Evolutionary conservation across 2,888 invertebrate species (phyloP).

Genomic region (Taphrorychus bicolor): DNA sequence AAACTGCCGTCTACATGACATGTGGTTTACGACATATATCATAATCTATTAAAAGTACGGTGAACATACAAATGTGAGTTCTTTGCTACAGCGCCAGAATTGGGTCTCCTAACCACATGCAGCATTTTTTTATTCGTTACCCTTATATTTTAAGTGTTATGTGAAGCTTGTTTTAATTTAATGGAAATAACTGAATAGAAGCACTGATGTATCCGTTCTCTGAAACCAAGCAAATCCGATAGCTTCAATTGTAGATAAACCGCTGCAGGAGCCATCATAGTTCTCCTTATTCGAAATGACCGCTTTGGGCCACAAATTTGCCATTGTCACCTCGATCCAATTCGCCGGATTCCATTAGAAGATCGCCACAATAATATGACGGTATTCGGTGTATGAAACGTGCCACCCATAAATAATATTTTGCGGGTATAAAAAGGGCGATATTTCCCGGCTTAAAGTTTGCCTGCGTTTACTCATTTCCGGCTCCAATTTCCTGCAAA

Average conservation of each 20-base stretch:
- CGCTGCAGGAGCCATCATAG: neutral
- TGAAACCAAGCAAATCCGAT: too few species aligned
- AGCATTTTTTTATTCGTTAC: too few species aligned
- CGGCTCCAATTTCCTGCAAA: conserved; percentile 10
- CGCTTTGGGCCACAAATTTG: neutral
- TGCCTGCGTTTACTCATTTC: conserved; percentile 1
- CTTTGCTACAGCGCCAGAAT: too few species aligned
- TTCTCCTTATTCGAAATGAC: neutral
- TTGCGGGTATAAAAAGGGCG: neutral
- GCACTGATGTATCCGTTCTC: too few species aligned
- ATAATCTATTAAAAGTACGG: too few species aligned
- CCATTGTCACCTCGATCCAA: neutral
- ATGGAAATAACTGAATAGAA: too few species aligned
- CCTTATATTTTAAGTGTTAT: too few species aligned
- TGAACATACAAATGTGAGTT: too few species aligned
- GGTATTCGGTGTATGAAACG: neutral
- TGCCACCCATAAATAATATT: neutral
- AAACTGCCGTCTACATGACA: too few species aligned
- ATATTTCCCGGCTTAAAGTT: neutral
- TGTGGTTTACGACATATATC: too few species aligned
- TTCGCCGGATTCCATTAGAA: neutral
- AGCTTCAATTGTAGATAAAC: neutral
- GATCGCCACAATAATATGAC: neutral
- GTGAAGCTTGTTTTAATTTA: too few species aligned
- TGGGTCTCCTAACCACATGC: too few species aligned